These are phyloP conservation scores for Rhodophaea formosa DNA, from an alignment of 2,888 invertebrate species.

Conservation along the genomic window DNA sequence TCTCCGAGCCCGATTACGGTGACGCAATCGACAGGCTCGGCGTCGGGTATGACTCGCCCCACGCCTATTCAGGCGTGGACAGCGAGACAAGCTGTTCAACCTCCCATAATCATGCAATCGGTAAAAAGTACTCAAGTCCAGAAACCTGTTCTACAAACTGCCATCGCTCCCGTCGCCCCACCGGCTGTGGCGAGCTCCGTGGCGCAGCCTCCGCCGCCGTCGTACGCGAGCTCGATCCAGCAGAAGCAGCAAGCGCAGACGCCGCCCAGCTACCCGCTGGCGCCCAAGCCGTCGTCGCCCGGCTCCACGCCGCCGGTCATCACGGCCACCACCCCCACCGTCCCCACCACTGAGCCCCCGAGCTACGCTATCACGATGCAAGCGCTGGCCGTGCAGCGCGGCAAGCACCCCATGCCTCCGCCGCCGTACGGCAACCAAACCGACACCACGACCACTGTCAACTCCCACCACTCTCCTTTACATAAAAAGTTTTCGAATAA, in stretches of 20 bases:
- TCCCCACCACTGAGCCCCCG: conserved; percentile 93
- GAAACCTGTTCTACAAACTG: conserved; percentile 96
- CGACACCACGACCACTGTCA: conserved; percentile 61
- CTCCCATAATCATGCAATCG: conserved; percentile 97
- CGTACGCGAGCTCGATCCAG: conserved; percentile 90
- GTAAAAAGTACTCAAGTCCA: conserved; percentile 97
- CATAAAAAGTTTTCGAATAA: conserved; percentile 86
- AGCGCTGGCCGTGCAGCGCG: conserved; percentile 86
- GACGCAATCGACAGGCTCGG: conserved; percentile 82
- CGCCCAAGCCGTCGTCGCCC: conserved; percentile 78
- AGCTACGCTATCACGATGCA: conserved; percentile 96
- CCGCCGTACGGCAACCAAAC: conserved; percentile 83
- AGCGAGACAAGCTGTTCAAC: conserved; percentile 93
- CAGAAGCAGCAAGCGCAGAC: conserved; percentile 84
- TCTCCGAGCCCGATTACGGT: conserved; percentile 92
- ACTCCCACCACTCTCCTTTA: conserved; percentile 81
- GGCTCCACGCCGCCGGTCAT: conserved; percentile 70
- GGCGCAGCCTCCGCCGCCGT: conserved; percentile 87
- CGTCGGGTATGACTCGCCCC: conserved; percentile 86
- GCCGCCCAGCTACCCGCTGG: conserved; percentile 74
- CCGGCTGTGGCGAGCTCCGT: conserved; percentile 75
- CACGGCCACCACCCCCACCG: conserved; percentile 69
- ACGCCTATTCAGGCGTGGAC: conserved; percentile 92
- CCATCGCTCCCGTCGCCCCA: conserved; percentile 94
- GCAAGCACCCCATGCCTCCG: conserved; percentile 85